These are phyloP conservation scores for Tenthredo scrophulariae DNA, from an alignment of 2,888 invertebrate species.

Conservation along the genomic window DNA sequence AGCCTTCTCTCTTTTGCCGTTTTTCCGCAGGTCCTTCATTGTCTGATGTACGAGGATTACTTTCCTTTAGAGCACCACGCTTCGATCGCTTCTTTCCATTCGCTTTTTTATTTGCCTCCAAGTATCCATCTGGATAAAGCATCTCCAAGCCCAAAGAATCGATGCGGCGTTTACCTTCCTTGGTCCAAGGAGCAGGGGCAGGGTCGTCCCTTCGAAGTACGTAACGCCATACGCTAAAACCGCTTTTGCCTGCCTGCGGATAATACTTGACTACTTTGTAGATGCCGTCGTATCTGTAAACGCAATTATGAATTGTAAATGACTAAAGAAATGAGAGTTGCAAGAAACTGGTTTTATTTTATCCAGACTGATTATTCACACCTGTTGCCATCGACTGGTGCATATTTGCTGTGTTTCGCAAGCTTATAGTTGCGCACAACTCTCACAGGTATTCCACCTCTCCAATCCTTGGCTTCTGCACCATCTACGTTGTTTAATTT, in stretches of 20 bases:
- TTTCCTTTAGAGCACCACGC: slow-evolving; percentile 55
- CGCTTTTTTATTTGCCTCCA: slow-evolving; percentile 78
- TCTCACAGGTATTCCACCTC: slow-evolving; percentile 87
- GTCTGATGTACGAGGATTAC: slow-evolving; percentile 31
- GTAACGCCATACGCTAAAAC: slow-evolving; percentile 90
- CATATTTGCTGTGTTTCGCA: slow-evolving; percentile 87
- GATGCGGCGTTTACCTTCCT: slow-evolving; percentile 81
- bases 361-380: background rate
- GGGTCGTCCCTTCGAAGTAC: slow-evolving; percentile 88
- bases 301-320: background rate
- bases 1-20: slow-evolving; percentile 75
- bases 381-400: slow-evolving; percentile 86
- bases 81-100: slow-evolving; percentile 62
- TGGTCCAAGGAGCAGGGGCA: slow-evolving; percentile 89
- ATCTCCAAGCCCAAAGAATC: slow-evolving; percentile 66
- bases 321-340: background rate
- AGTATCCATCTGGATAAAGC: slow-evolving; percentile 85
- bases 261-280: slow-evolving; percentile 93
- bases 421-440: slow-evolving; percentile 89
- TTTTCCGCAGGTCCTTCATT: slow-evolving; percentile 70
- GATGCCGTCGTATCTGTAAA: slow-evolving; percentile 87
- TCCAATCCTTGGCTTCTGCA: slow-evolving; percentile 87
- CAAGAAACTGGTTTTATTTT: background rate
- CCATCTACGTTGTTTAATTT: slow-evolving; percentile 83
- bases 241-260: slow-evolving; percentile 88